These are phyloP conservation scores for Hypomesus transpacificus DNA, from an alignment of 2,113 vertebrate species.

Conservation along the genomic window DNA sequence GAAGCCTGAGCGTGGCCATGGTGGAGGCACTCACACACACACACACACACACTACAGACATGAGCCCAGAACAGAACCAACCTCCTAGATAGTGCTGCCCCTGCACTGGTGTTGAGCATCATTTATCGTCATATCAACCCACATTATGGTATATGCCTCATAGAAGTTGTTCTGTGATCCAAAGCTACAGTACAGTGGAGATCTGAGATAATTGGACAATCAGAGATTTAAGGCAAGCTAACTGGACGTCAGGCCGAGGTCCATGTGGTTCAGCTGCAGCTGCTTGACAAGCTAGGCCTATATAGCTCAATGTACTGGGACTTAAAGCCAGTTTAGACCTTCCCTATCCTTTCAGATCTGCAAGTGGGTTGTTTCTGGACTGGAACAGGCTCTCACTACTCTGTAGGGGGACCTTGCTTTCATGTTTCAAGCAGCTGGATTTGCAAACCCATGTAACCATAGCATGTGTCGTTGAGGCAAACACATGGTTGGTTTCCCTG, in stretches of 20 bases:
- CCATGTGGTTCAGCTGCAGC: too few relatives aligned
- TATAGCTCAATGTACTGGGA: too few relatives aligned
- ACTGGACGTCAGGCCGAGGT: too few relatives aligned
- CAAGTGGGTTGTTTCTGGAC: conserved; percentile 12
- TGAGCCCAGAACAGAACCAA: neutral
- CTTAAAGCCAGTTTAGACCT: neutral
- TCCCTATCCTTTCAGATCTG: conserved; percentile 10
- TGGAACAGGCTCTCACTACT: conserved; percentile 31
- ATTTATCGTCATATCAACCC: too few relatives aligned
- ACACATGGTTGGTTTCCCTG: conserved; percentile 44
- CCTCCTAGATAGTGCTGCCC: conserved; percentile 13
- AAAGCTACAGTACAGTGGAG: too few relatives aligned
- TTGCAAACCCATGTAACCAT: conserved; percentile 50
- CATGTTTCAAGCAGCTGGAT: conserved; percentile 60
- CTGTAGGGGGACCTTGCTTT: conserved; percentile 27
- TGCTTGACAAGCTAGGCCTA: too few relatives aligned
- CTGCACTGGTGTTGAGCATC: neutral
- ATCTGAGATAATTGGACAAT: too few relatives aligned
- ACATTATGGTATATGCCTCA: too few relatives aligned
- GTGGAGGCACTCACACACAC: conserved; percentile 43
- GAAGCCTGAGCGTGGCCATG: conserved; percentile 80
- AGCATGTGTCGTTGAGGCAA: conserved; percentile 49
- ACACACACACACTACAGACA: conserved; percentile 18
- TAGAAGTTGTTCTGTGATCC: too few relatives aligned
- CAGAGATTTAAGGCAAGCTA: too few relatives aligned